Base-by-base conservation (phyloP, 2,797 vertebrate genomes). In the Cossypha caffra region DNA sequence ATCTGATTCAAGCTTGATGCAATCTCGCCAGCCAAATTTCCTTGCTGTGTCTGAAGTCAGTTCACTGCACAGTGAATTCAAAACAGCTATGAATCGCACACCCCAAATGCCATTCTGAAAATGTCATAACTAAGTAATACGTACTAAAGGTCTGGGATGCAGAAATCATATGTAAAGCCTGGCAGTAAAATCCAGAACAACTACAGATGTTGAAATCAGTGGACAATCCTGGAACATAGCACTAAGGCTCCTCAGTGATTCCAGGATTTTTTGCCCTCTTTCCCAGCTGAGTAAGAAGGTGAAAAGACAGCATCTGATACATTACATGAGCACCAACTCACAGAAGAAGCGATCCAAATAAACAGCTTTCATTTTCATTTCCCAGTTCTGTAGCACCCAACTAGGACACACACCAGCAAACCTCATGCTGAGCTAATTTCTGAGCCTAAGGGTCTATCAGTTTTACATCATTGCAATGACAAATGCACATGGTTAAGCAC, bases 81-180 rank as follows among this genome's bases (percentile, higher is more conserved):
- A 95, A 96, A 88, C 89, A 95, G 93, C 54, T 66, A 92, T 35
- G 81, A 96, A 91, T 57, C 0, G 50, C n/a, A 9, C 58, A 88
- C 76, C 72, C 88, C 72, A 91, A 93, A 97, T 94, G 92, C 94
- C 92, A 93, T 93, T 96, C 85, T 81, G 95, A 90, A 91, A 97
- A 96, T 69, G 91, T 96, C 89, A 91, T 94, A 93, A 82, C 81
- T 92, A 92, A 95, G 88, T 85, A 95, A 94, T 75, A 86, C 64
- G 91, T 66, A 40, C 79, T 75, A 95, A 93, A 90, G 45, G 35
- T 58, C 85, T 94, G 73, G 59, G 94, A 90, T 81, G 64, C 72
- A 86, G 75, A 80, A 66, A 92, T 83, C 33, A 1, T 51, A 86
- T 23, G n/a, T 43, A 94, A 93, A 92, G 68, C 54, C 89, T 80